Base-by-base conservation (phyloP, 92 coral and sea anemone genomes). In the Palythoa heliodiscus region DNA sequence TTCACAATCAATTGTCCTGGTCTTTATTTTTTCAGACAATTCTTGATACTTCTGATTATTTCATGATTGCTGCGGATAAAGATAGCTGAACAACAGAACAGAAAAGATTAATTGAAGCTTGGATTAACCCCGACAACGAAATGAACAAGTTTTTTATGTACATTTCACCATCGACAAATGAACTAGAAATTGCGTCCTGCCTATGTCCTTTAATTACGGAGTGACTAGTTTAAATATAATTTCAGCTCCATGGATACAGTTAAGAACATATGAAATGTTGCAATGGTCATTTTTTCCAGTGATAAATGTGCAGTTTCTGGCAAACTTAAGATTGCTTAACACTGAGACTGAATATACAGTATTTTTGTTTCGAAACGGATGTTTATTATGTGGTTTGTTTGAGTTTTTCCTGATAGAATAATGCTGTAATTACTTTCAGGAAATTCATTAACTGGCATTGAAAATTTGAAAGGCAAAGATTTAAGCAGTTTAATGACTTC, bases 1-100 rank as follows among this genome's bases (percentile, higher is more conserved):
- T 66, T 80, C 84, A 64, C 61, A 50, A 66, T 80, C 73, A 40
- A 61, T 64, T 64, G 84, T 63, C 43, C 74, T 11, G 78, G n/a
- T 72, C 77, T 23, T 78, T 55, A 55, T 55, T 4, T 17, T 19
- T 7, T 73, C 37, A 0, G 15, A 75, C 60, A 75, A 17, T 43
- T 43, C 9, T 5, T 43, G 50, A 43, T 43, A 43, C 50, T 43
- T 43, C 50, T 43, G 50, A 43, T 20, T 47, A n/a, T 52, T 23
- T 75, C 79, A 22, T 52, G 6, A 75, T 75, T 38, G 39, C 11
- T n/a, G 37, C 13, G 17, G 79, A 75, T 19, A 50, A 7, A 77
- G 82, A 25, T 58, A 25, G 19, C 43, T 17, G 54, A 17, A 53
- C 70, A 61, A 60, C 54, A 78, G 50, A 2, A 54, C 3, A 55